Evolutionary conservation across 2,888 invertebrate species (phyloP).

Genomic region (Flabesymbios commensalis): DNA sequence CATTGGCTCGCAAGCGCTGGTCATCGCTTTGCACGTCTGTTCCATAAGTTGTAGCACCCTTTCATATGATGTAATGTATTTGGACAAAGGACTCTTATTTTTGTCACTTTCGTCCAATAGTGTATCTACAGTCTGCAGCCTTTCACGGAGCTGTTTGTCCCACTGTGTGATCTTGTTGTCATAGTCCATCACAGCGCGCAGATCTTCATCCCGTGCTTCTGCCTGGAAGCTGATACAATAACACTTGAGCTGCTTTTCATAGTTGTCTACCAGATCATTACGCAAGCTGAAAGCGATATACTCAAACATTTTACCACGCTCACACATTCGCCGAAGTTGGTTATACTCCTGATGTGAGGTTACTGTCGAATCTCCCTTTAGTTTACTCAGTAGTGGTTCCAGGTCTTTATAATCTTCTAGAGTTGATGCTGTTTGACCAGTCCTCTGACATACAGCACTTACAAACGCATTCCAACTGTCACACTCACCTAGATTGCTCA

Average conservation of each 20-base stretch:
- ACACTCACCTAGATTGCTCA: neutral
- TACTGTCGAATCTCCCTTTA: neutral
- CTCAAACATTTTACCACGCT: conserved; percentile 26
- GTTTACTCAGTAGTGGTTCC: neutral
- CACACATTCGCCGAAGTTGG: conserved; percentile 16
- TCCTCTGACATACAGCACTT: neutral
- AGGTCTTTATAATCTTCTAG: conserved; percentile 14
- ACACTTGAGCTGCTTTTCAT: conserved; percentile 25
- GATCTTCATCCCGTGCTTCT: conserved; percentile 37
- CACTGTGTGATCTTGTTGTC: conserved; percentile 46
- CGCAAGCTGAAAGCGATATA: conserved; percentile 21
- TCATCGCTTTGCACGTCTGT: conserved; percentile 38
- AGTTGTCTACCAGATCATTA: conserved; percentile 14
- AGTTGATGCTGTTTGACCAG: neutral
- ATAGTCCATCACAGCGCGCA: conserved; percentile 42
- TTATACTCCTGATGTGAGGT: neutral
- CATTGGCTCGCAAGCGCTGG: conserved; percentile 40
- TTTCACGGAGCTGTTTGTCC: conserved; percentile 35
- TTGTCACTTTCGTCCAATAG: conserved; percentile 23
- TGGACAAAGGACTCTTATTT: conserved; percentile 22
- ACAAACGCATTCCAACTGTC: conserved; percentile 1
- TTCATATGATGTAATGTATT: conserved; percentile 39
- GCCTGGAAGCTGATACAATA: conserved; percentile 48
- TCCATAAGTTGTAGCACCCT: conserved; percentile 44
- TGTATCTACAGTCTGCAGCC: conserved; percentile 28